Evolutionary conservation across 2,888 invertebrate species (phyloP), one percentile per base, ranked within the genome.

Genomic region (Apodemia duryi): DNA sequence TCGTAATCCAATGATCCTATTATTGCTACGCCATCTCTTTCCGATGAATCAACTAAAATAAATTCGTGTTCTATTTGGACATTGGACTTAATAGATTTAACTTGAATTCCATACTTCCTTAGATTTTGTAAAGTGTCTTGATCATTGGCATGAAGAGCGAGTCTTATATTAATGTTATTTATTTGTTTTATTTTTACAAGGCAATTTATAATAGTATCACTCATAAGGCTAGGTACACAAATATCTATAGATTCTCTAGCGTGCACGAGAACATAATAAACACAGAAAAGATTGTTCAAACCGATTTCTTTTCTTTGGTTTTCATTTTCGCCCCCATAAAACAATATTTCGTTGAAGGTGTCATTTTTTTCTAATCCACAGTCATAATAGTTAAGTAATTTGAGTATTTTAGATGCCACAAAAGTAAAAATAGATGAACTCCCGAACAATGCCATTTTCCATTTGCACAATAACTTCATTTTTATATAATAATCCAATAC

Each of bases 11-110:
- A 69, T 0, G 83, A 79, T 1, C 88, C 87, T 29, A 85, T 71
- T 21, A 84, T 72, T 0, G 82, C 87, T 57, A 87, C 73, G 2
- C 82, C 77, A n/a, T 80, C 81, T 63, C 62, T 69, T 4, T 68
- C 71, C 7, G 68, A 68, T 6, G 76, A 81, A 65, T 88, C 86
- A 7, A 88, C 73, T 64, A 89, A 73, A 65, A 85, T 73, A 65
- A 87, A 88, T 67, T 87, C 84, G 61, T 88, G 83, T 68, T 80
- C 82, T 63, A 88, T 68, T 13, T 73, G 75, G 10, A 83, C 77
- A 5, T 63, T 46, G 1, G 80, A 73, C 11, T 71, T 77, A 4
- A 84, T 76, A 2, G 81, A 70, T 70, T 83, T 86, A 13, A 87
- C 81, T 70, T 81, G 77, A 5, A 87, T 80, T 2, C 79, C 83